Conservation (phyloP, 2,113 vertebrate species). For the Tachycineta bicolor region DNA sequence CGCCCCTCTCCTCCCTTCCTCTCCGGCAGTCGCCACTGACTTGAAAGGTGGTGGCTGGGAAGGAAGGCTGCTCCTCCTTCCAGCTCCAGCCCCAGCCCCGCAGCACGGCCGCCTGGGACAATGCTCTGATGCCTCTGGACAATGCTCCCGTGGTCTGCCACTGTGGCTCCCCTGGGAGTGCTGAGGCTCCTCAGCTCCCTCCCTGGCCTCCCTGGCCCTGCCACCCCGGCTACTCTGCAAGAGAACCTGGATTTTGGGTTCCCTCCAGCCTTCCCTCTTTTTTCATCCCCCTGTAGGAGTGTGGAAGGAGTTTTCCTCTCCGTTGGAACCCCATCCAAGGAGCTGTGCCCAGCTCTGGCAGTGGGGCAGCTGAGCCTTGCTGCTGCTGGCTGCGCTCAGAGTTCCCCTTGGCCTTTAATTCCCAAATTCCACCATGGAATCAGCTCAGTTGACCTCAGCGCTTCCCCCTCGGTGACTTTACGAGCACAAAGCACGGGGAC, state of each 20-base stretch:
- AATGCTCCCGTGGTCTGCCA: background rate
- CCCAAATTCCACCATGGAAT: background rate
- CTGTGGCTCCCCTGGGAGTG: accelerated
- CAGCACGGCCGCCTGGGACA: accelerated
- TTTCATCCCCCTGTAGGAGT: background rate
- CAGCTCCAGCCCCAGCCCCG: background rate
- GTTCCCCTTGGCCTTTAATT: background rate
- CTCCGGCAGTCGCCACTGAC: background rate
- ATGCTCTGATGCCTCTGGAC: background rate
- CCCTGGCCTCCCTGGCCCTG: background rate
- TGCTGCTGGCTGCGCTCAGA: background rate
- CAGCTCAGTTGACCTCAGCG: background rate
- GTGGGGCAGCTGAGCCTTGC: background rate
- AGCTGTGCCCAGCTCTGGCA: background rate
- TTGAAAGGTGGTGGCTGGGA: constrained; percentile 42
- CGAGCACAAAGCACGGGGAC: background rate
- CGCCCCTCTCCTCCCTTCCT: constrained; percentile 68
- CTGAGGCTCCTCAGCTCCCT: background rate
- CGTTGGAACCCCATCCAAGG: accelerated
- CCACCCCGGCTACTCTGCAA: background rate
- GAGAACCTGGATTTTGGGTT: accelerated
- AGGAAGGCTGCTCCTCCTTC: background rate
- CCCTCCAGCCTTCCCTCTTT: background rate
- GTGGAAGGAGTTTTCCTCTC: background rate
- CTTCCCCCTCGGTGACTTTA: background rate